phyloP scores from a whole-genome alignment of 2,113 vertebrate species.

The Antechinus flavipes region DNA sequence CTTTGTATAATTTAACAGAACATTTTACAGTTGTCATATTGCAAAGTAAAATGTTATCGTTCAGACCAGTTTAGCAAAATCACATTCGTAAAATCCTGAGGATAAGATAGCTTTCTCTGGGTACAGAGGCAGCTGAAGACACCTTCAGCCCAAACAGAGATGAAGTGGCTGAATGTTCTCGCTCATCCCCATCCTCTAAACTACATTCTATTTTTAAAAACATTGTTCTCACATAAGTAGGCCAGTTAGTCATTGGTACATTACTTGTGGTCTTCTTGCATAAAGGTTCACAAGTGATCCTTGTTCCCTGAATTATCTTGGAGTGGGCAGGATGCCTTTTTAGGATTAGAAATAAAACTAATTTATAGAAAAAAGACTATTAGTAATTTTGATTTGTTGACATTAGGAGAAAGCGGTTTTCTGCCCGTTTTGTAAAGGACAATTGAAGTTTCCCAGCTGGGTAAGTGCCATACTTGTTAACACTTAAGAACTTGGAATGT shows the following conservation, averaged over 20 bases:
- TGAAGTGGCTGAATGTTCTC: conserved; percentile 26
- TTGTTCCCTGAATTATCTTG: neutral
- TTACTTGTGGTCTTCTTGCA: neutral
- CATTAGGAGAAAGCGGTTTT: conserved; percentile 45
- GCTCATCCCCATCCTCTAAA: conserved; percentile 10
- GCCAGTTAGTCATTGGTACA: neutral
- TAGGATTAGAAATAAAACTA: neutral
- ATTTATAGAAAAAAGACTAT: neutral
- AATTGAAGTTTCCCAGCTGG: conserved; percentile 45
- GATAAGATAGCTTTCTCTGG: conserved; percentile 20
- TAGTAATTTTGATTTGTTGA: conserved; percentile 30
- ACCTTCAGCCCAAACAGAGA: neutral
- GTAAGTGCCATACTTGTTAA: conserved; percentile 29
- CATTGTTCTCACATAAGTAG: neutral
- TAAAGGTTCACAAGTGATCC: neutral
- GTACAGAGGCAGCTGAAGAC: conserved; percentile 24
- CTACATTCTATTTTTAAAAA: neutral
- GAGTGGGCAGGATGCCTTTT: neutral
- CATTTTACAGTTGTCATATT: conserved; percentile 34
- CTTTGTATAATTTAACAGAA: conserved; percentile 34
- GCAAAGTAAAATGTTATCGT: neutral
- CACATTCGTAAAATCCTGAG: neutral
- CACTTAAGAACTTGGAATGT: neutral
- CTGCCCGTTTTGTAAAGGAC: conserved; percentile 39
- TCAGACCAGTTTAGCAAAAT: conserved; percentile 45